Base-by-base conservation (phyloP, 1,140 invertebrate species). In the Dendrolimus kikuchii region DNA sequence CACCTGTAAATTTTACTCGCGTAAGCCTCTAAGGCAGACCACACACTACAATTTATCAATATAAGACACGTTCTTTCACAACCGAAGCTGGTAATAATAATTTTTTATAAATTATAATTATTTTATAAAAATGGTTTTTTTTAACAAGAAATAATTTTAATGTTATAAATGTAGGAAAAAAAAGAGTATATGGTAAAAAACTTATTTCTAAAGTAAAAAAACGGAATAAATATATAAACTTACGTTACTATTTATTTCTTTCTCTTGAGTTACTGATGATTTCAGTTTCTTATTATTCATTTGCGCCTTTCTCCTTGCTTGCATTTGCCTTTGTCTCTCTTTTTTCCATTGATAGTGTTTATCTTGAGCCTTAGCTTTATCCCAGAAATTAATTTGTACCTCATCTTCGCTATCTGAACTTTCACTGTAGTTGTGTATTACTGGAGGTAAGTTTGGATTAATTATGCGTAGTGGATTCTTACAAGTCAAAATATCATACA, bases 401-500 rank as follows among this genome's bases (percentile, higher is more conserved):
- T 85, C 80, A 51, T 77, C 71, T 50, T 87, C 82, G 62, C 74
- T 81, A 53, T 88, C 77, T 36, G 79, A 71, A 58, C 77, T 77
- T 38, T 74, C 63, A 42, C 66, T 59, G 36, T 78, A 66, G 38
- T 63, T 68, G 4, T 68, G 46, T 5, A 59, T 52, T 41, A 57
- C 40, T 38, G 61, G 44, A 47, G 79, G 74, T 60, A 88, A 55
- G 49, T 87, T 70, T 49, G 86, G 86, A 70, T 89, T 88, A 46
- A 87, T 60, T 55, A 91, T 66, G 62, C 87, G 77, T 9, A 90
- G 60, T 42, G 87, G 86, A 68, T 90, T 87, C 59, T 82, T 75
- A 46, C 77, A 80, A 40, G 77, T 82, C 50, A 95, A 68, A 59
- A 93, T 91, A 49, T 89, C 85, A 53, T 93, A 90, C 6, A 95